Conservation (phyloP, 2,113 vertebrate genomes). For the Crypturellus undulatus region DNA sequence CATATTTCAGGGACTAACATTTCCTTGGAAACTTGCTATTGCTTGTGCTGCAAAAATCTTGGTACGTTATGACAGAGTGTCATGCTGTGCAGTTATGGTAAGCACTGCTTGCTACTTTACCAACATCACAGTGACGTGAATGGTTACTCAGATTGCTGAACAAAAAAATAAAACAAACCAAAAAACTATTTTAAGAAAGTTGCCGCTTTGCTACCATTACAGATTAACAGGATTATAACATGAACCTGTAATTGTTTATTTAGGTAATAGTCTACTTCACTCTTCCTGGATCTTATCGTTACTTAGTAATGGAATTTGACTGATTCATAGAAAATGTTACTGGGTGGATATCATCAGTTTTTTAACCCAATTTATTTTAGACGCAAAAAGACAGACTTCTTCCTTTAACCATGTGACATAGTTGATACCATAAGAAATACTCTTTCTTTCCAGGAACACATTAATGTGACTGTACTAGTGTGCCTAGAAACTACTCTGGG, state of each 20-base stretch:
- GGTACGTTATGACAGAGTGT: background rate
- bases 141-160: background rate
- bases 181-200: background rate
- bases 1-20: background rate
- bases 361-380: background rate
- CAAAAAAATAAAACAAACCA: background rate
- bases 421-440: background rate
- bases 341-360: background rate
- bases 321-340: background rate
- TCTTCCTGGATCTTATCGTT: background rate
- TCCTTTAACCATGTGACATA: background rate
- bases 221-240: conserved; percentile 4
- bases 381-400: background rate
- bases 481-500: background rate
- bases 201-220: background rate
- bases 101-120: background rate
- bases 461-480: background rate
- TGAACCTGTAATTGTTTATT: background rate
- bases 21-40: background rate
- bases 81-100: background rate
- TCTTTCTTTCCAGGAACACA: background rate
- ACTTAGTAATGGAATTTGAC: conserved; percentile 5
- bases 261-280: background rate
- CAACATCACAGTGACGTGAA: conserved; percentile 10
- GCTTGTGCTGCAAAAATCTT: background rate